phyloP scores from a whole-genome alignment of 2,888 invertebrate species.

The Lithophane socia region DNA sequence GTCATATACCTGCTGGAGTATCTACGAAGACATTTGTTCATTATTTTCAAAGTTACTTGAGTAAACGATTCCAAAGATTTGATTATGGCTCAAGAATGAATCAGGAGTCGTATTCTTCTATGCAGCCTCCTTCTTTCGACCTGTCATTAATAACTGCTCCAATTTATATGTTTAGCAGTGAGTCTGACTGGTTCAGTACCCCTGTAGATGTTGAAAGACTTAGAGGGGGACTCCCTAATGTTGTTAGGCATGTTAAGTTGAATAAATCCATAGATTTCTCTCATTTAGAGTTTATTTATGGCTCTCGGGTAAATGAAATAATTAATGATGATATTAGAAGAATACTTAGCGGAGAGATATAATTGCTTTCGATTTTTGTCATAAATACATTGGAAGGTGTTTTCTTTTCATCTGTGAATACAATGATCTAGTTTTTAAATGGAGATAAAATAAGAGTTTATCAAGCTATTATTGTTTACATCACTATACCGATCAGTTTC shows the following conservation, averaged over 20 bases:
- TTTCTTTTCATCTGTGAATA: neutral
- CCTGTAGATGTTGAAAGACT: conserved; percentile 75
- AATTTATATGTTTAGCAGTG: conserved; percentile 79
- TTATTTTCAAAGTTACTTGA: conserved; percentile 80
- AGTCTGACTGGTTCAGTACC: conserved; percentile 82
- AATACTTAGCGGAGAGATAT: conserved; percentile 65
- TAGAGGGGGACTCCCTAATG: conserved; percentile 73
- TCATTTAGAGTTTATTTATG: conserved; percentile 85
- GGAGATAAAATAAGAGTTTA: neutral
- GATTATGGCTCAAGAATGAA: conserved; percentile 78
- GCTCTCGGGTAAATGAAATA: conserved; percentile 76
- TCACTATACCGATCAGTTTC: neutral
- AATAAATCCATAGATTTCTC: conserved; percentile 80
- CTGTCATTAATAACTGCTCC: conserved; percentile 78
- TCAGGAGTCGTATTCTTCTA: conserved; percentile 71
- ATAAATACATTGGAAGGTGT: neutral
- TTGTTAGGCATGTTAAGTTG: conserved; percentile 73
- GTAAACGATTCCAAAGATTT: conserved; percentile 80
- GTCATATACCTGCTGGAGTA: conserved; percentile 83
- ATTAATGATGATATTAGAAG: conserved; percentile 77
- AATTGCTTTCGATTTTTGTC: neutral
- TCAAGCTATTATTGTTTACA: neutral
- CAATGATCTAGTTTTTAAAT: conserved; percentile 7
- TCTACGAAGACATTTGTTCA: conserved; percentile 82
- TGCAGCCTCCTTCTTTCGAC: conserved; percentile 78